Conservation (phyloP, 2,888 invertebrate species). For the Tyria jacobaeae region DNA sequence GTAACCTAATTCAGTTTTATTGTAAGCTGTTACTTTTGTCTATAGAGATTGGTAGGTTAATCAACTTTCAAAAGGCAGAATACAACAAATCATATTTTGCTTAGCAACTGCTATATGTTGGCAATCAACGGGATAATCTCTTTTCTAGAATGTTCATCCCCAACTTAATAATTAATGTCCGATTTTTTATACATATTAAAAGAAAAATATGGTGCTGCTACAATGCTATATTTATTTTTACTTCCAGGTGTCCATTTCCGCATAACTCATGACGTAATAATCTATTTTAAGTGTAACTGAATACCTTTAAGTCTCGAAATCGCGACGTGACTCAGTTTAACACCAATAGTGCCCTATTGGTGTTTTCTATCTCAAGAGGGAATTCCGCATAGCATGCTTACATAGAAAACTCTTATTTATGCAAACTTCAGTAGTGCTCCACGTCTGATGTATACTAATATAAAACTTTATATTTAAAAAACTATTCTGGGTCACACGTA, state of each 20-base stretch:
- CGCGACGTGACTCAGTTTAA: slow-evolving; percentile 25
- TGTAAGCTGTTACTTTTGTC: no score
- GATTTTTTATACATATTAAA: no score
- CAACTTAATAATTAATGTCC: no score
- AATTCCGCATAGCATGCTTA: slow-evolving; percentile 20
- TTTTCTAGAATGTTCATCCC: neutral
- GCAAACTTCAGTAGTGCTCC: slow-evolving; percentile 26
- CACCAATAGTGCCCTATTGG: slow-evolving; percentile 9
- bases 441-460: slow-evolving; percentile 4
- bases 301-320: neutral
- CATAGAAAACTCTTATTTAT: slow-evolving; percentile 37
- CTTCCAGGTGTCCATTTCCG: neutral
- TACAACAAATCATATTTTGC: neutral
- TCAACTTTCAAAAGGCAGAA: neutral
- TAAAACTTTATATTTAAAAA: no score
- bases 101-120: slow-evolving; percentile 5
- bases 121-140: neutral
- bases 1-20: no score
- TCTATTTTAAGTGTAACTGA: neutral
- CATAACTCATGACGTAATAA: neutral
- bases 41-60: neutral
- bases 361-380: slow-evolving; percentile 21
- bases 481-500: no score
- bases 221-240: neutral
- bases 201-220: neutral